These are phyloP conservation scores for Leptoteleia sp. DNA, from an alignment of 1,140 invertebrate species.

Conservation along the genomic window DNA sequence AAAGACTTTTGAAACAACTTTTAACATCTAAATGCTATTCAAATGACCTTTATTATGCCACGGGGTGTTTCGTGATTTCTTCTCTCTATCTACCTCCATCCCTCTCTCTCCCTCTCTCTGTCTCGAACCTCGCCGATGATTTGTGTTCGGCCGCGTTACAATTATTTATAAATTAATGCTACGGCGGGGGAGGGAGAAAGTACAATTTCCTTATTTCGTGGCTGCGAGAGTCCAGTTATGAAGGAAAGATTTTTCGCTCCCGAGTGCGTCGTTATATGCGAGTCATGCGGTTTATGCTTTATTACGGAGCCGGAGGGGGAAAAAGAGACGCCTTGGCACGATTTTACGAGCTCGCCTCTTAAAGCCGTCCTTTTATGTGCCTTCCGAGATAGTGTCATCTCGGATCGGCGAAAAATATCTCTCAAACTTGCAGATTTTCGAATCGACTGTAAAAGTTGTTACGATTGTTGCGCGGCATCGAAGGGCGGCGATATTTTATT, in stretches of 20 bases:
- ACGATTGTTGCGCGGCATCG: slow-evolving; percentile 8
- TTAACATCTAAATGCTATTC: not conserved
- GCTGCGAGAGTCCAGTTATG: slow-evolving; percentile 22
- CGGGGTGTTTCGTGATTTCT: not conserved
- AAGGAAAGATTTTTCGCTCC: slow-evolving; percentile 51
- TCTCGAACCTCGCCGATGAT: too few species aligned
- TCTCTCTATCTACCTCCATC: too few species aligned
- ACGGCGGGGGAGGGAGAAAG: not conserved
- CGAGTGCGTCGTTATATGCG: slow-evolving; percentile 51
- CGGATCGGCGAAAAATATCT: slow-evolving; percentile 22
- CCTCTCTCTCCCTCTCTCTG: too few species aligned
- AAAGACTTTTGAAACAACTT: not conserved
- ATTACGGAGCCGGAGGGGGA: slow-evolving; percentile 47
- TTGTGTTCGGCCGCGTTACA: not conserved
- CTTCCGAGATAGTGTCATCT: slow-evolving; percentile 27
- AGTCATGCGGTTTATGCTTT: slow-evolving; percentile 62
- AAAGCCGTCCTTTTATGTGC: slow-evolving; percentile 45
- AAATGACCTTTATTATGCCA: not conserved
- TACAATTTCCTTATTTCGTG: slow-evolving; percentile 29
- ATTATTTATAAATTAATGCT: slow-evolving; percentile 12
- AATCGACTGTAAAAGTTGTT: slow-evolving; percentile 36
- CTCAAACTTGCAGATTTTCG: slow-evolving; percentile 20
- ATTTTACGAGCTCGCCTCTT: slow-evolving; percentile 55
- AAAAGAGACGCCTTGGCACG: slow-evolving; percentile 42
- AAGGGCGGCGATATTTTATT: slow-evolving; percentile 8